Evolutionary conservation across 2,888 invertebrate species (phyloP).

Genomic region (Brenthis ino): DNA sequence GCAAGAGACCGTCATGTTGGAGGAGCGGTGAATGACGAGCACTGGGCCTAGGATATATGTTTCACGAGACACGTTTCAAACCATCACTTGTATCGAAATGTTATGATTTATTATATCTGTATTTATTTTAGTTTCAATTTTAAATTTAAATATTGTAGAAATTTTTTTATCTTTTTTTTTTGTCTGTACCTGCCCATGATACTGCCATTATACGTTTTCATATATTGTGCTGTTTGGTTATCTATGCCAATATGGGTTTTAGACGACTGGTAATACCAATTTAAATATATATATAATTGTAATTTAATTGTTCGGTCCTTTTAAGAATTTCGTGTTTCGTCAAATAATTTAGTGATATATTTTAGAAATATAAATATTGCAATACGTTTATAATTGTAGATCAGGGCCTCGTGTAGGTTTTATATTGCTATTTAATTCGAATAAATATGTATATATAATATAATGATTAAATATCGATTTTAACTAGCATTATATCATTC

Average conservation of each 20-base stretch:
- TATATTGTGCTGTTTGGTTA: constrained; percentile 8
- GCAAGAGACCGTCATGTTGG: constrained; percentile 96
- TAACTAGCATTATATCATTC: constrained; percentile 4
- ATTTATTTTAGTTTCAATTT: constrained; percentile 22
- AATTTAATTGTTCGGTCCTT: neutral
- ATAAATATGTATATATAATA: constrained; percentile 3
- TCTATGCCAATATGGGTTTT: constrained; percentile 7
- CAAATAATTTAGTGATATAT: too few relatives aligned
- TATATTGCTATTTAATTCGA: constrained; percentile 4
- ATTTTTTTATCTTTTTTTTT: constrained; percentile 2
- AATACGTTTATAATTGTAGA: neutral
- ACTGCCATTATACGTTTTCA: neutral
- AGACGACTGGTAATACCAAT: constrained; percentile 3
- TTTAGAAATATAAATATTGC: too few relatives aligned
- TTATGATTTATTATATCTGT: constrained; percentile 13
- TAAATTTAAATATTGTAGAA: neutral
- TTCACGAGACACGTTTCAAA: constrained; percentile 22
- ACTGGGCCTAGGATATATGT: constrained; percentile 25
- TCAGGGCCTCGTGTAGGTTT: constrained; percentile 9
- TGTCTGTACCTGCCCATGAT: constrained; percentile 7
- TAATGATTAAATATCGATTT: constrained; percentile 1
- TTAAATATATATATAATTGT: neutral
- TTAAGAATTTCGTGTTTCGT: neutral
- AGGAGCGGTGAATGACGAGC: constrained; percentile 89
- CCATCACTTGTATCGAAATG: neutral